Base-by-base conservation (phyloP, 2,797 vertebrate species). In the Acrossocheilus fasciatus region DNA sequence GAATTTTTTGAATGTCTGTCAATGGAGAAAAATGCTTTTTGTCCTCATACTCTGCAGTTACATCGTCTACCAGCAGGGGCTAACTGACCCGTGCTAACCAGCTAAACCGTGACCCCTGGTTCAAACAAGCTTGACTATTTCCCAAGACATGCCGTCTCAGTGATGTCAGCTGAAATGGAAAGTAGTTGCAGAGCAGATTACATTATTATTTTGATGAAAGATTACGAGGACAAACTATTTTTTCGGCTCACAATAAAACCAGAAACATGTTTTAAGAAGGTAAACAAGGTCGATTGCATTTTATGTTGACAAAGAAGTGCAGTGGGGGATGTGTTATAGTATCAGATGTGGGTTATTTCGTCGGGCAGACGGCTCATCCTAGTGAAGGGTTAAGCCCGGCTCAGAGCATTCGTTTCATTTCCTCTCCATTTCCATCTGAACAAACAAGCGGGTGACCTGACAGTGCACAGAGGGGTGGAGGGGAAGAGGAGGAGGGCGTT, bases 371-470 rank as follows among this genome's bases (percentile, higher is more conserved):
- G 2, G 43, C 57, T 34, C 70, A 92, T 91, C 89, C 91, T 89
- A 92, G 91, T 86, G 87, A 94, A 64, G 94, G 94, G 95, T 95
- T 95, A 95, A 96, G 43, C 85, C 86, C 86, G 87, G 90, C 75
- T 93, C 91, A 88, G 90, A 92, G 93, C 93, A 14, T 68, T 81
- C 30, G 62, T 93, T 94, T 95, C 93, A 94, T 95, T 95, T 95
- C 94, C 94, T 95, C 93, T 91, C 90, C 93, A 93, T 93, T 93
- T 94, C 94, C 94, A 95, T 95, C 95, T 95, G 95, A 96, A 94
- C 94, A 95, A 96, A 95, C 95, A 95, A 95, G 93, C 92, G 92
- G 93, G 91, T 95, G 94, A 95, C 94, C 95, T 94, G 94, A 94
- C 94, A 94, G 93, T 93, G 92, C 93, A 91, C 89, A 84, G 89